Base-by-base conservation (phyloP, 2,113 vertebrate genomes). In the Xiphophorus maculatus region DNA sequence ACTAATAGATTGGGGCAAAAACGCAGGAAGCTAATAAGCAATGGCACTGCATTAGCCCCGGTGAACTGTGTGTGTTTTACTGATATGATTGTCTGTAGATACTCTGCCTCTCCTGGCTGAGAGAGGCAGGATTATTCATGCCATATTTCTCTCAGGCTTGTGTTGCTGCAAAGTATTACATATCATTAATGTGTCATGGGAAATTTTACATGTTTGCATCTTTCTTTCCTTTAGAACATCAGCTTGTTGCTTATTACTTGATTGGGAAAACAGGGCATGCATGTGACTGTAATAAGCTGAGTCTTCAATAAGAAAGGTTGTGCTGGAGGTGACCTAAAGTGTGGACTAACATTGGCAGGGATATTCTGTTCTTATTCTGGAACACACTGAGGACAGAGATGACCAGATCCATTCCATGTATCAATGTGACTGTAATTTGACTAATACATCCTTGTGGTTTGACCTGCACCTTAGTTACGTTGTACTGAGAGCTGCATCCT, bases 241-340 rank as follows among this genome's bases (percentile, higher is more conserved):
- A 80, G 63, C 30, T 5, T 15, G 27, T 29, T 77, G 35, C 33
- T 63, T 35, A 29, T 60, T 71, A 69, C 35, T 40, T 48, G 28
- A 54, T 63, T 63, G 29, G 65, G 62, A 30, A 63, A 76, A 32
- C 27, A 30, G 27, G 27, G 25, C 44, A 42, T 54, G 62, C 76
- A 10, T 58, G 71, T 73, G 65, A 48, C 63, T 77, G 35, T 65
- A 75, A 87, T 87, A 64, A 80, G 76, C 70, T 17, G 60, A 67
- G 61, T 42, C 48, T 76, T 37, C 37, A 37, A 77, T 88, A 88
- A 87, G 86, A 66, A 61, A 6, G 60, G 65, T 68, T 35, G 82
- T 82, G 73, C 51, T 84, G 73, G 82, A 90, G 90, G 89, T 92
- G 87, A 92, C 86, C 78, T 71, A 4, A 35, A 3, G 8, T 37